Base-by-base conservation (phyloP, 2,888 invertebrate genomes). In the Malacosoma neustria region DNA sequence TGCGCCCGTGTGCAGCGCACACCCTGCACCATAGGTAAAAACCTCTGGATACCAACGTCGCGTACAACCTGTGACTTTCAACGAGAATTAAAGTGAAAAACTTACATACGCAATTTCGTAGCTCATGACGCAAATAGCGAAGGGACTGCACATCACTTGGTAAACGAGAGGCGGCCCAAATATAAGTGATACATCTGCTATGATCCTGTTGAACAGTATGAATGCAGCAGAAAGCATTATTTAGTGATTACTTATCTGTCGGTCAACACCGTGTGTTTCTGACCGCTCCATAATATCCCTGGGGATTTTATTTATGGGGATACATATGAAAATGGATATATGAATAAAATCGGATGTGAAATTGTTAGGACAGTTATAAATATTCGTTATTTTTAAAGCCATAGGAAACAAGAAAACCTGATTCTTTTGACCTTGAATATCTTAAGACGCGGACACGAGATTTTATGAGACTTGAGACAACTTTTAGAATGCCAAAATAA, bases 101-200 rank as follows among this genome's bases (percentile, higher is more conserved):
- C 72, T 64, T 43, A 77, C 79, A 36, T 59, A 63, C 3, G 68
- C 66, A 15, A 77, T 49, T 54, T 75, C 74, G 37, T 61, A 76
- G 1, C 54, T 56, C 41, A 66, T 61, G 30, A 77, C 44, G 41
- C 79, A 77, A 15, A 73, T 51, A 0, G 46, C 51, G 3, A 70
- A 13, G 0, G 77, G 57, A 35, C 61, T 75, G 33, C 65, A 49
- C 41, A 59, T 48, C 1, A 76, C 52, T 54, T 79, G 79, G 41
- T 75, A 79, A 4, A 65, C 61, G 13, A 81, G 40, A 2, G 60
- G 51, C 1, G 69, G 54, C 0, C 75, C 76, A 31, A 61, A 75
- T 2, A 74, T 47, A 1, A 61, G 60, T 1, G 79, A 64, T 7
- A 71, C 48, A 1, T 46, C 51, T 0, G 49, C 41, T 2, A 79